Evolutionary conservation across 2,113 vertebrate genomes (phyloP), one percentile per base, ranked within the genome.

Genomic region (Osmerus mordax): DNA sequence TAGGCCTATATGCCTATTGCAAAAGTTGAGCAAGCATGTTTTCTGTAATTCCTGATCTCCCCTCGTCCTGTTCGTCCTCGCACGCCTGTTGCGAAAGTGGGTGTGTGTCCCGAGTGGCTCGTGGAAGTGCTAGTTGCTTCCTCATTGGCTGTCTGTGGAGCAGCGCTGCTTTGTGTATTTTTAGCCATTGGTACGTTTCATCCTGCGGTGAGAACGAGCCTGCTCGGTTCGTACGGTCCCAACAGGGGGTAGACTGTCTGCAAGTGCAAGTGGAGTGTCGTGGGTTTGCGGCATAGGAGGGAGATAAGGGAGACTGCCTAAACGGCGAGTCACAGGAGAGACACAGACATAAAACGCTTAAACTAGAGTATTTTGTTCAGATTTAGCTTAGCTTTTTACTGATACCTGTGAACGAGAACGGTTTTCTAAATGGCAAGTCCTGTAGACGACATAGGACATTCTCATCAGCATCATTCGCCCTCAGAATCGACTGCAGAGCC

Each of bases 391-490:
- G 15, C 36, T 65, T 41, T 65, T 65, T 64, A 36, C 41, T 65
- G 16, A 21, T 32, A 18, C 36, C 55, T 36, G 52, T 65, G 9
- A 36, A 41, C 7, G 18, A 19, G 58, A 7, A 41, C 63, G 6
- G 55, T 65, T 28, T 87, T 88, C 86, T 91, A 91, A 88, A 97
- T 98, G 96, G 95, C 96, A 86, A 94, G 94, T 86, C 91, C 94
- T 59, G 90, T 78, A 63, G 89, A 91, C 76, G 93, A 91, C 83
- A 87, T 86, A 63, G 91, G 90, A 81, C 89, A 93, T 78, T 84
- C 82, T 79, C 87, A 88, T 78, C 88, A 89, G 83, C 92, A 91
- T 79, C 89, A 85, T 68, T 88, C 89, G 36, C 89, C 77, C 72
- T 84, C 82, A 7, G 93, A 93, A 13, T 71, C 90, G 21, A 92